Percentiles rank a stretch among this genome's conserved stretches.
Evolutionary conservation across 2,113 vertebrate species (phyloP).

Genomic region (Sapayoa aenigma): DNA sequence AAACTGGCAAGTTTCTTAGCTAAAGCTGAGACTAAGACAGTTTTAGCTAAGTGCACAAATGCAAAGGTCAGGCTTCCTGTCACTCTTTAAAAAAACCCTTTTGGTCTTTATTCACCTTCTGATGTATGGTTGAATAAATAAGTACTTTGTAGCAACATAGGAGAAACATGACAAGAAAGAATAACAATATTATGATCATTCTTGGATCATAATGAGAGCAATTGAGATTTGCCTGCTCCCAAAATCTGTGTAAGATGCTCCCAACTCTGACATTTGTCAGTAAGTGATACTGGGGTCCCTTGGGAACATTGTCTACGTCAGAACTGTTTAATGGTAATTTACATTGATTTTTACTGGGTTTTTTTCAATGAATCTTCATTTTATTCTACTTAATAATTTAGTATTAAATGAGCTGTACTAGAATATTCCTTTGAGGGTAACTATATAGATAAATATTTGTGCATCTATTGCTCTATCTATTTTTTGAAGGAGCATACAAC

Average conservation of each 20-base stretch:
- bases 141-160: not conserved
- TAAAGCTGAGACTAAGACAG: not conserved
- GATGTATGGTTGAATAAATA: not conserved
- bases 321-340: not conserved
- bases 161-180: not conserved
- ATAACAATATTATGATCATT: not conserved
- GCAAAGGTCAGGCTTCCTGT: not conserved
- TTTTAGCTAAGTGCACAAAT: not conserved
- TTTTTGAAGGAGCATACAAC: not conserved
- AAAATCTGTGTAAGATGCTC: not conserved
- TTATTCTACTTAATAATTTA: not conserved
- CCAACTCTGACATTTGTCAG: not conserved
- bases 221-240: not conserved
- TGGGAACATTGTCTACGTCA: not conserved
- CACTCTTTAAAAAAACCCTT: not conserved
- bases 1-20: not conserved
- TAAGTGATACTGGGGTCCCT: not conserved
- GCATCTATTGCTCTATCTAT: not conserved
- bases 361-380: not conserved
- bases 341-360: accelerated
- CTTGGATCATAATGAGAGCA: not conserved
- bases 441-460: not conserved
- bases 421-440: not conserved
- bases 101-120: not conserved
- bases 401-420: not conserved